Evolutionary conservation across 2,113 vertebrate species (phyloP).

Genomic region (Calyptomena viridis): DNA sequence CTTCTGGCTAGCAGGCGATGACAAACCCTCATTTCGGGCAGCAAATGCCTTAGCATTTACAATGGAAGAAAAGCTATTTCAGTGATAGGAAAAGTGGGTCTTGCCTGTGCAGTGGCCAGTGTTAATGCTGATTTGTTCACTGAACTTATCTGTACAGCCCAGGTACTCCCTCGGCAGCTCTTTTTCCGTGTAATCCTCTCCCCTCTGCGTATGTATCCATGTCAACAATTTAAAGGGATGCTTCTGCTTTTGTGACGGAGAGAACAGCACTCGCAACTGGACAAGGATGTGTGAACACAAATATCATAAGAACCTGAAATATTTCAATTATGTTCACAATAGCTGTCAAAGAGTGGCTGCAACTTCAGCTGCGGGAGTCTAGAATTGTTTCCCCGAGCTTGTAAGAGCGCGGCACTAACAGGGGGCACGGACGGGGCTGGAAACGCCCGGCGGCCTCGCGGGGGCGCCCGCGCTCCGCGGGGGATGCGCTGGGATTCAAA

Average conservation of each 20-base stretch:
- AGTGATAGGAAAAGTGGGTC: background rate
- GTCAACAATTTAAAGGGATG: background rate
- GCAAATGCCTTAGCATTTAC: background rate
- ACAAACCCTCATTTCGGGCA: background rate
- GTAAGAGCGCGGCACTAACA: too few species aligned
- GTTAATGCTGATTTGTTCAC: background rate
- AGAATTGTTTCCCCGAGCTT: rapidly evolving
- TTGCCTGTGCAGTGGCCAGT: background rate
- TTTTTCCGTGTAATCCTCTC: background rate
- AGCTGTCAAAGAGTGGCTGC: rapidly evolving
- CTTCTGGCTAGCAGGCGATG: background rate
- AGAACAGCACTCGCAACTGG: background rate
- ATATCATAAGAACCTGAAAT: background rate
- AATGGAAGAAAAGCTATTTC: background rate
- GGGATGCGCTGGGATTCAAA: background rate
- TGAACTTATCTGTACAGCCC: background rate
- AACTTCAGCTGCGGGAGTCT: rapidly evolving
- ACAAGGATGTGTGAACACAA: rapidly evolving
- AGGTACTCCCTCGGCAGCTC: background rate
- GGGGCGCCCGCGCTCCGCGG: conserved; percentile 33
- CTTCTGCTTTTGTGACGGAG: background rate
- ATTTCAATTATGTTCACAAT: rapidly evolving
- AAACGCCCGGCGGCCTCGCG: background rate
- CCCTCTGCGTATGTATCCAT: rapidly evolving
- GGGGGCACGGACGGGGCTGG: background rate